Percentiles rank a stretch among this genome's conserved stretches.
Evolutionary conservation across 2,113 vertebrate genomes (phyloP).

Genomic region (Marmota monax): DNA sequence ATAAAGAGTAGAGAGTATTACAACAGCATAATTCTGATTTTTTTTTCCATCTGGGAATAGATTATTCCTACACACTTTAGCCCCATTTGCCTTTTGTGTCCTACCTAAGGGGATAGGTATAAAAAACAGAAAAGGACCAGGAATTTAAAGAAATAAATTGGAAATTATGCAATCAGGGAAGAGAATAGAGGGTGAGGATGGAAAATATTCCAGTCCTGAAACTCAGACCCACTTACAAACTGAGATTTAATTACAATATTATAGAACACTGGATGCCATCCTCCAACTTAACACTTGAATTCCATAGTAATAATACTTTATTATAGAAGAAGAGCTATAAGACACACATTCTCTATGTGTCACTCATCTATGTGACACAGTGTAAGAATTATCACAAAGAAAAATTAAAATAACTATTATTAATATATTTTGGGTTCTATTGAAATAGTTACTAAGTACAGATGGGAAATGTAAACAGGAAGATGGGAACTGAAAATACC

Average conservation of each 20-base stretch:
- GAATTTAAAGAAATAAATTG: not conserved
- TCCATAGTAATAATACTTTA: not conserved
- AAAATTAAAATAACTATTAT: not conserved
- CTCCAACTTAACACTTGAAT: not conserved
- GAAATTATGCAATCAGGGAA: not conserved
- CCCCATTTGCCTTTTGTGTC: not conserved
- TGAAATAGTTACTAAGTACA: not conserved
- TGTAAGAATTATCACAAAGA: not conserved
- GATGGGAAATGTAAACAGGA: not conserved
- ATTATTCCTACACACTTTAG: not conserved
- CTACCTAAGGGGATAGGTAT: not conserved
- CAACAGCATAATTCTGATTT: not conserved
- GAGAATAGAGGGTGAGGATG: not conserved
- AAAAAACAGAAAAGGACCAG: not conserved
- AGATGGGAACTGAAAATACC: not conserved
- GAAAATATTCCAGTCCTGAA: not conserved
- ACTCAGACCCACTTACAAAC: not conserved
- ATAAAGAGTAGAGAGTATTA: not conserved
- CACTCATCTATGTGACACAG: not conserved
- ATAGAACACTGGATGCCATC: not conserved
- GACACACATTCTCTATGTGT: not conserved
- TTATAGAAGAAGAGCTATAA: not conserved
- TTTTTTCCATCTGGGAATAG: not conserved
- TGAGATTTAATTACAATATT: not conserved
- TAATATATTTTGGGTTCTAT: not conserved